These are phyloP conservation scores for Sphaerophoria taeniata DNA, from an alignment of 2,888 invertebrate species.

Conservation along the genomic window DNA sequence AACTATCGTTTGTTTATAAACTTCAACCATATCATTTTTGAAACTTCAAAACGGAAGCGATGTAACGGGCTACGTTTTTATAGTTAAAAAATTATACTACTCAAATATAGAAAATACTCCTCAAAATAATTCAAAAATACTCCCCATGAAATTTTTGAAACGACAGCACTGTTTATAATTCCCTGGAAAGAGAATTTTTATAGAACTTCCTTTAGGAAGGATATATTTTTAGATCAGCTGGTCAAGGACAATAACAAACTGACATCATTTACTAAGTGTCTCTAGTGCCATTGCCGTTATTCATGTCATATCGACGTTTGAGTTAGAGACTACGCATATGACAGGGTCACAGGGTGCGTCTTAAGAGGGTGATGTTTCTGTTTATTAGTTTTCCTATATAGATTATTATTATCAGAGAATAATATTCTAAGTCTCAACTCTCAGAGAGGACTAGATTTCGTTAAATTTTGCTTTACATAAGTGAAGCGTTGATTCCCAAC, in stretches of 20 bases:
- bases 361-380: conserved; percentile 12
- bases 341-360: conserved; percentile 17
- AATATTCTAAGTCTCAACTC: neutral
- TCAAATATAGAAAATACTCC: too few relatives aligned
- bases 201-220: conserved; percentile 3
- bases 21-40: too few relatives aligned
- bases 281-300: too few relatives aligned
- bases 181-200: too few relatives aligned
- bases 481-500: neutral
- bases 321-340: conserved; percentile 2
- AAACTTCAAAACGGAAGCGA: too few relatives aligned
- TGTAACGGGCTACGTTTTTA: too few relatives aligned
- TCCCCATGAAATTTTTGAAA: too few relatives aligned
- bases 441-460: conserved; percentile 38
- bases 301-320: conserved; percentile 1
- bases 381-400: conserved; percentile 43
- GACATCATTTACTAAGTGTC: conserved; percentile 16
- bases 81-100: too few relatives aligned
- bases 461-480: conserved; percentile 42
- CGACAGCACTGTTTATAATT: too few relatives aligned
- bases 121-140: too few relatives aligned
- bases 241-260: conserved; percentile 39
- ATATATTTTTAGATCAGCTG: conserved; percentile 31
- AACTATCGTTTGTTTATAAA: too few relatives aligned
- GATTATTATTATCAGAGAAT: too few relatives aligned